These are phyloP conservation scores for Acanthosepion pharaonis DNA, from an alignment of 2,888 invertebrate species.

Conservation along the genomic window DNA sequence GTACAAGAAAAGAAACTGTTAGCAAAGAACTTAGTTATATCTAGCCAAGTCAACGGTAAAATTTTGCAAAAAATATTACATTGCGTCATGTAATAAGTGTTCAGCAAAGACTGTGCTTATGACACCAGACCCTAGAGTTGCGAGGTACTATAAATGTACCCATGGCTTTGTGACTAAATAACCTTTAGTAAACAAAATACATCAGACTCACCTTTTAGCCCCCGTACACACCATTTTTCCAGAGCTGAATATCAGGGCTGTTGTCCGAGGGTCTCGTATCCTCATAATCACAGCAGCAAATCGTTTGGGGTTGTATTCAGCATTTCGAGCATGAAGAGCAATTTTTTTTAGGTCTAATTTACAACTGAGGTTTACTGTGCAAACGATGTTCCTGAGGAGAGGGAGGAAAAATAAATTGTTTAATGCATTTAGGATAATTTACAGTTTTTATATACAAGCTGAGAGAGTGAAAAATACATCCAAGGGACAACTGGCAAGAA, in stretches of 20 bases:
- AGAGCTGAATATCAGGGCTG: constrained; percentile 87
- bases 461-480: too few species aligned
- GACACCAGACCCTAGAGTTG: too few species aligned
- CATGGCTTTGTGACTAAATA: too few species aligned
- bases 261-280: constrained; percentile 86
- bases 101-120: too few species aligned
- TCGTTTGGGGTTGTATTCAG: constrained; percentile 98
- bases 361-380: constrained; percentile 94
- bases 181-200: too few species aligned
- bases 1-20: too few species aligned
- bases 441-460: neutral
- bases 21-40: too few species aligned
- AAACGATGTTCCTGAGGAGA: constrained; percentile 90
- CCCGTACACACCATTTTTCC: constrained; percentile 93
- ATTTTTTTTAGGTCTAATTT: constrained; percentile 97
- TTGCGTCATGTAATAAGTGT: too few species aligned
- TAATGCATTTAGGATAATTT: neutral
- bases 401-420: neutral
- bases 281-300: constrained; percentile 99
- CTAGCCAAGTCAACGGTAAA: too few species aligned
- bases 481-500: too few species aligned
- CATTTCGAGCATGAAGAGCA: constrained; percentile 96
- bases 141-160: too few species aligned
- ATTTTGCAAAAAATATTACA: too few species aligned
- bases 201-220: constrained; percentile 79